A percentile compares a stretch with the other conserved stretches of the same genome.
phyloP scores from a whole-genome alignment of 2,888 invertebrate genomes.

The Xestia rhomboidea region DNA sequence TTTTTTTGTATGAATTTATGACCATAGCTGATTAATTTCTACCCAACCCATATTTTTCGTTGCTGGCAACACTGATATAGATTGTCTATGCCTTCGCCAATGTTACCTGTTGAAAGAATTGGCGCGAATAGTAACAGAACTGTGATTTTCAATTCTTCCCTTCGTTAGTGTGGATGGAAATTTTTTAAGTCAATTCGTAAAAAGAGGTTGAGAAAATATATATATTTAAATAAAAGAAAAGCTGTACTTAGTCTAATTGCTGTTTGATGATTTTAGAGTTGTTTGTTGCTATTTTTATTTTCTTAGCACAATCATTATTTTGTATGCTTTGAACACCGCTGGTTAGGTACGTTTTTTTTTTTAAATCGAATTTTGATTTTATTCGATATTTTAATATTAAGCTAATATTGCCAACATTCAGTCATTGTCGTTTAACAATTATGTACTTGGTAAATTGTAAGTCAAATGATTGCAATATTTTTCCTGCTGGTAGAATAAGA shows the following conservation, averaged over 20 bases:
- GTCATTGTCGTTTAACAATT: conserved; percentile 24
- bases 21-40: conserved; percentile 42
- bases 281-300: conserved; percentile 73
- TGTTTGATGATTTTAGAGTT: conserved; percentile 75
- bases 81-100: conserved; percentile 72
- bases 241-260: conserved; percentile 84
- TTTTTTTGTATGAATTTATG: conserved; percentile 42
- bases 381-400: conserved; percentile 54
- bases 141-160: conserved; percentile 80
- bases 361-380: conserved; percentile 53
- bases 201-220: conserved; percentile 78
- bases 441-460: conserved; percentile 43
- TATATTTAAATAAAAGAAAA: conserved; percentile 63
- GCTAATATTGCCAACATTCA: conserved; percentile 55
- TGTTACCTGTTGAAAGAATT: conserved; percentile 66
- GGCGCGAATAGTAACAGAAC: conserved; percentile 66
- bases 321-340: conserved; percentile 74
- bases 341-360: conserved; percentile 41
- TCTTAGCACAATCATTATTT: conserved; percentile 81
- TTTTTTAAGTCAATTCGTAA: conserved; percentile 75
- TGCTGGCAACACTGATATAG: conserved; percentile 76
- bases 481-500: neutral
- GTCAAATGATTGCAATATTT: conserved; percentile 1
- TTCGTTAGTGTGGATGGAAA: conserved; percentile 61
- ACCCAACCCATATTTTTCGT: conserved; percentile 56